These are phyloP conservation scores for Stigmatopora nigra DNA, from an alignment of 2,113 vertebrate species.

Conservation along the genomic window DNA sequence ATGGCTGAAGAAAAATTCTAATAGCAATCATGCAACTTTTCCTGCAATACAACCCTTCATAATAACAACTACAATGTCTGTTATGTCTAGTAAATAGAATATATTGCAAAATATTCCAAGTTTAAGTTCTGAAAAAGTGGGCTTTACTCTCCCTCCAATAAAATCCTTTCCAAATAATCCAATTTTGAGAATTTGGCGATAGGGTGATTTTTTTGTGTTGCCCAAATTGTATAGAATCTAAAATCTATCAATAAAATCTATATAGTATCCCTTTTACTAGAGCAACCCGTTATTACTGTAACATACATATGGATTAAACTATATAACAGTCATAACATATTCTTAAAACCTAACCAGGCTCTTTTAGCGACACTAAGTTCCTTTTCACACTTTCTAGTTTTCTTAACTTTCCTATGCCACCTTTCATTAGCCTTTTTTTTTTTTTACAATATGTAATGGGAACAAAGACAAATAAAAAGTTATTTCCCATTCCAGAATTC, in stretches of 20 bases:
- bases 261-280: neutral
- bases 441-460: too few species aligned
- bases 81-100: constrained; percentile 6
- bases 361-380: neutral
- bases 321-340: constrained; percentile 2
- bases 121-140: neutral
- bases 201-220: neutral
- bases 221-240: neutral
- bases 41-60: neutral
- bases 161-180: too few species aligned
- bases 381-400: neutral
- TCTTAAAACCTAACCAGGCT: constrained; percentile 7
- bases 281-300: neutral
- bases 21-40: constrained; percentile 10
- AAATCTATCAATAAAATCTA: neutral
- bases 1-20: constrained; percentile 8
- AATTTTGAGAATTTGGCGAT: too few species aligned
- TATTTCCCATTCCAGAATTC: too few species aligned
- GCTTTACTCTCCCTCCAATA: too few species aligned
- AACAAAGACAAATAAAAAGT: too few species aligned
- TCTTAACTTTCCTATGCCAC: too few species aligned
- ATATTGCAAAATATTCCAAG: too few species aligned
- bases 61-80: constrained; percentile 15
- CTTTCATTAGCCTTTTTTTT: too few species aligned
- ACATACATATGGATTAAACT: neutral